A percentile compares a stretch with the other conserved stretches of the same genome.
Conservation (phyloP, 35 echinoderm and acorn worm genomes). For the Heliocidaris tuberculata region DNA sequence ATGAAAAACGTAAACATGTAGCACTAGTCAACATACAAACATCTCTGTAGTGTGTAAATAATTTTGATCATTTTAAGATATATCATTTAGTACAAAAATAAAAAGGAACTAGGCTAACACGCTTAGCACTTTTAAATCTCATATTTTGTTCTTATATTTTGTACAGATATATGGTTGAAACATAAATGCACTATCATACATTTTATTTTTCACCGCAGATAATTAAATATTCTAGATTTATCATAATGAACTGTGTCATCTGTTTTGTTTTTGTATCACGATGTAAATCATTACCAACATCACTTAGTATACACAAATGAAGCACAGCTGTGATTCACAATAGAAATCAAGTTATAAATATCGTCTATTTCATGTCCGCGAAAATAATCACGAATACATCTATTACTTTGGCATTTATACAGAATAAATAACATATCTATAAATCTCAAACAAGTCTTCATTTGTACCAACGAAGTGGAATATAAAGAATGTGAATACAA, state of each 20-base stretch:
- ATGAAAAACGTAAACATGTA: neutral
- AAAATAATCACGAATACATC: neutral
- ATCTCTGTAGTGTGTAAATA: neutral
- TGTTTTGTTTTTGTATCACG: neutral
- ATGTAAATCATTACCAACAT: neutral
- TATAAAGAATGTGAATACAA: neutral
- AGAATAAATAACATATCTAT: slow-evolving; percentile 33
- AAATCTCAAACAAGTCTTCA: neutral
- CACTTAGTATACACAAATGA: neutral
- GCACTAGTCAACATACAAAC: neutral
- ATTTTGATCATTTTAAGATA: neutral
- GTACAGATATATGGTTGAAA: neutral
- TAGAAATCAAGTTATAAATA: neutral
- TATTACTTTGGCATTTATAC: slow-evolving; percentile 25
- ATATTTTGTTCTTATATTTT: neutral
- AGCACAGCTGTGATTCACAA: neutral
- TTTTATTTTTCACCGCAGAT: neutral
- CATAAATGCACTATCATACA: neutral
- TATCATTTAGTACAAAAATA: slow-evolving; percentile 41
- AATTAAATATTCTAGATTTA: neutral
- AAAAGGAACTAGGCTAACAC: slow-evolving; percentile 7
- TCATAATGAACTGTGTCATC: neutral
- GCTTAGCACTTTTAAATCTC: neutral
- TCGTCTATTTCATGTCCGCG: neutral
- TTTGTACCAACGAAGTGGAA: neutral